Percentiles rank a stretch among this genome's conserved stretches.
These are phyloP conservation scores for Clarias gariepinus DNA, from an alignment of 2,113 vertebrate genomes.

Conservation along the genomic window DNA sequence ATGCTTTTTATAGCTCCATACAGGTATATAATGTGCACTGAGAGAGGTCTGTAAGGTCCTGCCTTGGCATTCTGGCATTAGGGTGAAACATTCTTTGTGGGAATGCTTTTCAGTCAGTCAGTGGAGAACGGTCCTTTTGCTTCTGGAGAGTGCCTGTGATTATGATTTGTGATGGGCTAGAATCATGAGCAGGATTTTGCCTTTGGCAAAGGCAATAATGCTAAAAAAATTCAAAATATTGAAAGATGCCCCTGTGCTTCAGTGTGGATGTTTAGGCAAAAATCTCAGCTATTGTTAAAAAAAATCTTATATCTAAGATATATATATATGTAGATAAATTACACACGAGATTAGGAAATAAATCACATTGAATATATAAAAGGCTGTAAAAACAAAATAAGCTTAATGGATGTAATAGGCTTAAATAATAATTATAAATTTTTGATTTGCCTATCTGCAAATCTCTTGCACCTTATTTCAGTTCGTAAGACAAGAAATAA, in stretches of 20 bases:
- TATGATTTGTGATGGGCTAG: background rate
- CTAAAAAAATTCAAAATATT: background rate
- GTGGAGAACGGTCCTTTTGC: background rate
- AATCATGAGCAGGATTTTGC: constrained; percentile 2
- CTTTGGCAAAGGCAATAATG: constrained; percentile 32
- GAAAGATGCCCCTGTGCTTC: background rate
- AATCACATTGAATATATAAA: background rate
- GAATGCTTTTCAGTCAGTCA: background rate
- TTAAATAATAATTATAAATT: too few species aligned
- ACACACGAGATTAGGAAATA: background rate
- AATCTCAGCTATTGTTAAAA: background rate
- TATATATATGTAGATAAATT: background rate
- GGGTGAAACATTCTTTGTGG: constrained; percentile 37
- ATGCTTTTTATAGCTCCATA: background rate
- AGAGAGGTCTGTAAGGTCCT: constrained; percentile 16
- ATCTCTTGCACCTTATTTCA: background rate
- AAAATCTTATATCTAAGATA: background rate
- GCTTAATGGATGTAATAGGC: background rate
- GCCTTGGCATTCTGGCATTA: constrained; percentile 2
- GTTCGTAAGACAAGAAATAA: background rate
- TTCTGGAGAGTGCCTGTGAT: background rate
- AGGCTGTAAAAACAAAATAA: background rate
- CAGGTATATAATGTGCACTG: constrained; percentile 1
- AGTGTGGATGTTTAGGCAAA: constrained; percentile 12
- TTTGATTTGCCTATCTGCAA: background rate